phyloP scores from a whole-genome alignment of 2,888 invertebrate species.

The Brachyopa scutellaris region DNA sequence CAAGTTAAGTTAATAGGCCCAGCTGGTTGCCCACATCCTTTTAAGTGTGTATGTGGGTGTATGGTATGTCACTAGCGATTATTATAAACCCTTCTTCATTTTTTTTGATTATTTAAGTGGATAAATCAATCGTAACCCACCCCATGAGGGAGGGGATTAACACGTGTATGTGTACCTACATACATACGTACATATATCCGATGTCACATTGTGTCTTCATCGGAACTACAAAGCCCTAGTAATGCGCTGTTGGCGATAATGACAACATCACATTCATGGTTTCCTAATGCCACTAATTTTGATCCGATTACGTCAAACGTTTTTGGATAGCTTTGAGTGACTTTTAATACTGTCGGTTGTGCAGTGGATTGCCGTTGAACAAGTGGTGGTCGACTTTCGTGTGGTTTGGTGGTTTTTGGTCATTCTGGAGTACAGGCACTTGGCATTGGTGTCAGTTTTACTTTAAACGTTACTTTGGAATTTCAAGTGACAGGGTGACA shows the following conservation, averaged over 20 bases:
- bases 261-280: slow-evolving; percentile 67
- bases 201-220: slow-evolving; percentile 29
- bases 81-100: slow-evolving; percentile 38
- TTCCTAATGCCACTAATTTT: slow-evolving; percentile 71
- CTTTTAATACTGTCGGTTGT: slow-evolving; percentile 54
- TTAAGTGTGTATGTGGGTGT: not conserved
- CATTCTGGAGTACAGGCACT: not conserved
- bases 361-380: slow-evolving; percentile 30
- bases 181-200: not conserved
- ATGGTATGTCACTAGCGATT: slow-evolving; percentile 44
- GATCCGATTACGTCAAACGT: slow-evolving; percentile 72
- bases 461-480: slow-evolving; percentile 31
- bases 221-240: slow-evolving; percentile 64
- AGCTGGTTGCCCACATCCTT: not conserved
- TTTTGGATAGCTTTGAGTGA: slow-evolving; percentile 69
- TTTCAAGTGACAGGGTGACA: slow-evolving; percentile 18
- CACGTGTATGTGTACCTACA: no score
- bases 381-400: slow-evolving; percentile 42
- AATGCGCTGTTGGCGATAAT: slow-evolving; percentile 65
- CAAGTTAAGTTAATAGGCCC: slow-evolving; percentile 56
- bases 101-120: slow-evolving; percentile 2
- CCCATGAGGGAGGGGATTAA: no score
- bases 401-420: slow-evolving; percentile 55
- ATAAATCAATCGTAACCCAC: slow-evolving; percentile 6
- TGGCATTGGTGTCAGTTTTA: slow-evolving; percentile 52